Evolutionary conservation across 2,888 invertebrate genomes (phyloP), one percentile per base, ranked within the genome.

Genomic region (Lordiphosa fenestrarum): DNA sequence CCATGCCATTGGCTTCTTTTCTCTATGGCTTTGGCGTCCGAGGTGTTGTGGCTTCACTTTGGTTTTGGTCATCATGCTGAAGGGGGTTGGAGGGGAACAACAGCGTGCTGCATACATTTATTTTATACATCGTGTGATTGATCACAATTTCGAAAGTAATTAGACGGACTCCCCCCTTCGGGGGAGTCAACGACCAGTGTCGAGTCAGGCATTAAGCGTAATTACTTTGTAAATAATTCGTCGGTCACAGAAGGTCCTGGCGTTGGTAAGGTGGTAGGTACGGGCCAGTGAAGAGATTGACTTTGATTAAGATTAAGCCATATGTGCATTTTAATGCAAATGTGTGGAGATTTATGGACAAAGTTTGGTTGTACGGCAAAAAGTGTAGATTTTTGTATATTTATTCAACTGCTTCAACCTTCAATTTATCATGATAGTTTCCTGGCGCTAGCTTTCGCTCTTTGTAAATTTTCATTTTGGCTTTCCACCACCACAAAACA

Each of bases 61-160:
- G 57, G 38, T 40, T 39, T 44, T 58, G 64, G 68, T 67, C 71
- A 71, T 69, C 69, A 71, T 65, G 69, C 65, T 62, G 66, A 63
- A 41, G 41, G 41, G 35, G 21, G 30, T 15, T 1, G 25, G 25
- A 6, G 6, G 21, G 23, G n/a, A 44, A 39, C 50, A 37, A 35
- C 59, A 54, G 42, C 39, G 50, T 54, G 58, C 42, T 56, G 47
- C 63, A 64, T 55, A 59, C 59, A 76, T 49, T 51, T 33, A 51
- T 50, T 36, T 38, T 47, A 37, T 54, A 48, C 71, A 75, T 78
- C 60, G 69, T 77, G 76, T 86, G 86, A 86, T 86, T 86, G 85
- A 86, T 86, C 85, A 84, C 84, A 84, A 74, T 72, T 85, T 84
- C 72, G 69, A 84, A 83, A 85, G 84, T 86, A 84, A 85, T 86